Percentiles rank a stretch among this genome's conserved stretches.
Evolutionary conservation across 2,113 vertebrate genomes (phyloP).

Genomic region (Urocitellus parryii): DNA sequence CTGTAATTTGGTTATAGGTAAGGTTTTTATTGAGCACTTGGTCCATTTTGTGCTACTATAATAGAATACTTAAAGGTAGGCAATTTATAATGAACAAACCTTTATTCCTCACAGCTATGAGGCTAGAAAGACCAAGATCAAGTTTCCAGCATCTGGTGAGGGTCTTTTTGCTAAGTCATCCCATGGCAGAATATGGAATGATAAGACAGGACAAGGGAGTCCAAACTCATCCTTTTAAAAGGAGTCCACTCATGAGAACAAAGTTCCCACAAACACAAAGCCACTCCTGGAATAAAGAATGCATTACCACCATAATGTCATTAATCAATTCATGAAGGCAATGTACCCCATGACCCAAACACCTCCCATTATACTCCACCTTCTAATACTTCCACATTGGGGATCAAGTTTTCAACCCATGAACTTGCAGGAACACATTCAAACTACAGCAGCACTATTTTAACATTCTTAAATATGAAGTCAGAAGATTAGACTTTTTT

Average conservation of each 20-base stretch:
- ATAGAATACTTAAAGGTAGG: background rate
- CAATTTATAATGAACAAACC: background rate
- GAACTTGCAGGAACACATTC: background rate
- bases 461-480: background rate
- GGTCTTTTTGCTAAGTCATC: background rate
- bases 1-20: conserved; percentile 1
- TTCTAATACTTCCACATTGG: background rate
- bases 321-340: background rate
- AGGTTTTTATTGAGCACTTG: background rate
- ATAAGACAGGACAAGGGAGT: background rate
- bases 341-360: too few species aligned
- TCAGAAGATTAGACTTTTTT: background rate
- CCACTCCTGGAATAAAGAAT: background rate
- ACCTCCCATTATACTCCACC: background rate
- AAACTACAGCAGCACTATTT: background rate
- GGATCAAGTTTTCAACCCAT: background rate
- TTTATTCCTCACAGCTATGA: background rate
- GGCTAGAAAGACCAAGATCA: background rate
- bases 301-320: background rate
- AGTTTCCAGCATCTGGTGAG: background rate
- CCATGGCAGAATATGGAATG: background rate
- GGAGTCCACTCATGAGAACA: background rate
- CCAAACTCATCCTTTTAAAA: background rate
- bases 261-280: background rate
- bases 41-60: background rate